Percentiles rank a stretch among this genome's conserved stretches.
Evolutionary conservation across 1,140 invertebrate genomes (phyloP).

Genomic region (Brachystomella parvula): DNA sequence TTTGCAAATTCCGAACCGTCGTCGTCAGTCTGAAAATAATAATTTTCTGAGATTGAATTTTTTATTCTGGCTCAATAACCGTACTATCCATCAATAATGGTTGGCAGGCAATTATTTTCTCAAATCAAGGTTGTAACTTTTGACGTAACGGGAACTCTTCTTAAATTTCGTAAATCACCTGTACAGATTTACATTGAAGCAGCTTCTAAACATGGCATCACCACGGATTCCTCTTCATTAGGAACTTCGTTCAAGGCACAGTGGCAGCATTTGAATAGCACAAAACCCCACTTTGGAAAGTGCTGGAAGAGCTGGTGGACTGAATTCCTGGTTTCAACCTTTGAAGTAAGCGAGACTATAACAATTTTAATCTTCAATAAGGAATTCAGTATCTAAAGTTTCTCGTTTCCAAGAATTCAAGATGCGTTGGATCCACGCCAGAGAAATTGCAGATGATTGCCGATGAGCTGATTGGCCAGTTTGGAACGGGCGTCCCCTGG

Average conservation of each 20-base stretch:
- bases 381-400: background rate
- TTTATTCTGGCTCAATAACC: background rate
- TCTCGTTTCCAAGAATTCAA: constrained; percentile 10
- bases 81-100: background rate
- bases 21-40: background rate
- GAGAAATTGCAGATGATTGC: constrained; percentile 51
- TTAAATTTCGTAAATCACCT: constrained; percentile 60
- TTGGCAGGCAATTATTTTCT: background rate
- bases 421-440: constrained; percentile 33
- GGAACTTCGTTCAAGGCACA: constrained; percentile 53
- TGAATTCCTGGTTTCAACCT: constrained; percentile 56
- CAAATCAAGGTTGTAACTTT: constrained; percentile 63
- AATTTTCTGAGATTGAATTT: background rate
- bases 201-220: constrained; percentile 58
- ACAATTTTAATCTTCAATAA: constrained; percentile 21
- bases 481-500: constrained; percentile 63
- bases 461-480: constrained; percentile 53
- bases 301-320: constrained; percentile 76
- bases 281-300: constrained; percentile 72
- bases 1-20: background rate
- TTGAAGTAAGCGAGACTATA: constrained; percentile 43
- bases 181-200: constrained; percentile 64
- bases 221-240: constrained; percentile 48
- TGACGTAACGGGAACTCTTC: constrained; percentile 75
- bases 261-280: constrained; percentile 52